Evolutionary conservation across 2,888 invertebrate genomes (phyloP), one percentile per base, ranked within the genome.

Genomic region (Microchrysa polita): DNA sequence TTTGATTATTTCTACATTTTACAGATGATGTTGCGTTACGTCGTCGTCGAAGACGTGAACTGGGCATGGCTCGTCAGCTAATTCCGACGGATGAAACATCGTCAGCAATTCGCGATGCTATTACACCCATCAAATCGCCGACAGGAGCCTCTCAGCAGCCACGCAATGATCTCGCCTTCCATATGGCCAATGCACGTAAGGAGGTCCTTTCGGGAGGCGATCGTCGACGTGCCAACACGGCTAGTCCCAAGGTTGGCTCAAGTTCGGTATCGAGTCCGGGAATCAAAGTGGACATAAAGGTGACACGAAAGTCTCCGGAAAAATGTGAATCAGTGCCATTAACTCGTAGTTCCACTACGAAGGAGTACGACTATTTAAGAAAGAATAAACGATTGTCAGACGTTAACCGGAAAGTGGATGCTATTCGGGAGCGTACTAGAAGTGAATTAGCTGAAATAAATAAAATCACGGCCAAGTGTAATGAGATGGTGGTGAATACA

Each of bases 1-100:
- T 14, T 5, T 22, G 22, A 9, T 48, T 44, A 34, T 67, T 57
- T 59, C 14, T 34, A 34, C 61, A 14, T 5, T 14, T 81, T 81
- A 1, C 81, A 81, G 88, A 86, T 84, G 86, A 86, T 63, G 81
- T 82, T 34, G 81, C 82, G 1, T 77, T 78, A 22, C 81, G 83
- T 57, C 80, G 85, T 7, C 81, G 85, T 44, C 81, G 83, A 9
- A 82, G 84, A 42, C 84, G 84, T 20, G 83, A 83, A 74, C 76
- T 83, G 74, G 82, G 83, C 42, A 80, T 84, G 81, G 80, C 83
- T 0, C 81, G 83, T 67, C 80, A 80, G n/a, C 72, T 83, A 72
- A 79, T 83, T 44, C 83, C 83, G 1, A 79, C 80, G 14, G 81
- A 83, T 77, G 82, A 82, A 78, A 77, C 77, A 20, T 75, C 77